phyloP scores from a whole-genome alignment of 2,888 invertebrate species.

The Leptodirus hochenwartii region DNA sequence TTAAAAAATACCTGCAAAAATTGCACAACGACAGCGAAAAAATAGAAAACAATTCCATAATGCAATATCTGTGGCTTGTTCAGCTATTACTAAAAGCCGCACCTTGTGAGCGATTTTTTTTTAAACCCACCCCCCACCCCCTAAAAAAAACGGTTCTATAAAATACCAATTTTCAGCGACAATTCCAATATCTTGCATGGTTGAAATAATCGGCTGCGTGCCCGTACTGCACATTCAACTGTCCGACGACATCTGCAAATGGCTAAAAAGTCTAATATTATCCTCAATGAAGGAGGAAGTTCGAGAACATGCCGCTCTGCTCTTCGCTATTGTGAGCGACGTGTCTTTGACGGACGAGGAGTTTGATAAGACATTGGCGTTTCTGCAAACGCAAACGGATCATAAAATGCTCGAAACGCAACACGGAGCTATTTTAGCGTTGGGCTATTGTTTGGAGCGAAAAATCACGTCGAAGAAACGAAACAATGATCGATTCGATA shows the following conservation, averaged over 20 bases:
- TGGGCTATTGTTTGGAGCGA: constrained; percentile 52
- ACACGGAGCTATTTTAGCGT: constrained; percentile 57
- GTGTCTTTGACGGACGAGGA: constrained; percentile 32
- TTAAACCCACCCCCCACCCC: background rate
- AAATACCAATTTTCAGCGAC: background rate
- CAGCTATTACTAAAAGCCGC: constrained; percentile 44
- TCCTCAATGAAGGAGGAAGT: constrained; percentile 60
- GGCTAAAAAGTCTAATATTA: constrained; percentile 44
- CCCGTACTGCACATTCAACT: constrained; percentile 50
- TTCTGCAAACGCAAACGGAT: constrained; percentile 33
- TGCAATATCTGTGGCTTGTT: constrained; percentile 49
- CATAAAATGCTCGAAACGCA: constrained; percentile 51
- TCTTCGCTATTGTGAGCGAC: constrained; percentile 51
- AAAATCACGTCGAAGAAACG: constrained; percentile 30
- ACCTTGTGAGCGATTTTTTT: constrained; percentile 34
- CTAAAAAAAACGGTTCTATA: too few species aligned
- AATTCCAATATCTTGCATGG: constrained; percentile 47
- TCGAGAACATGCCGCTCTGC: constrained; percentile 50
- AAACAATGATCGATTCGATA: constrained; percentile 14
- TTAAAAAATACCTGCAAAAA: constrained; percentile 43
- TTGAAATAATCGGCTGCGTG: constrained; percentile 71
- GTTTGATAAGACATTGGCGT: constrained; percentile 35
- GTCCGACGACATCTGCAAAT: constrained; percentile 39
- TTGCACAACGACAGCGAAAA: constrained; percentile 25
- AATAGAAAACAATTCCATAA: constrained; percentile 36